Conservation (phyloP, 2,797 vertebrate species). For the Hippopotamyrus pictus region DNA sequence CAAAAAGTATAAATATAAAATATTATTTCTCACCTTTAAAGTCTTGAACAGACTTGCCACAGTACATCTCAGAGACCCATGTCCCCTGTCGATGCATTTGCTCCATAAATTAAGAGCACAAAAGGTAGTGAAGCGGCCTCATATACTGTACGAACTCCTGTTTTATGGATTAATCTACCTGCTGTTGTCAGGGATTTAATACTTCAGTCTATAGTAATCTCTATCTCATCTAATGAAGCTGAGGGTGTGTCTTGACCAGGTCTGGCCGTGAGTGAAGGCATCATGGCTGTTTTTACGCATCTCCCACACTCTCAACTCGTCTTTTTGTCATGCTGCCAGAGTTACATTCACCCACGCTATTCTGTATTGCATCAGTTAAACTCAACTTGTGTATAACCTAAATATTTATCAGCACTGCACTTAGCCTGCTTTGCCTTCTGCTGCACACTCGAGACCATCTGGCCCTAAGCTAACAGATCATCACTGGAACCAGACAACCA, state of each 20-base stretch:
- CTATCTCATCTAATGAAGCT: neutral
- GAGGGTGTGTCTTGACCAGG: neutral
- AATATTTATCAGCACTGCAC: neutral
- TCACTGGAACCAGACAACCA: neutral
- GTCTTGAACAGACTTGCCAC: neutral
- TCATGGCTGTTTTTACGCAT: neutral
- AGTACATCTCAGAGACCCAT: neutral
- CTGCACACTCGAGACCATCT: neutral
- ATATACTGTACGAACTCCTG: neutral
- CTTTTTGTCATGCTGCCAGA: neutral
- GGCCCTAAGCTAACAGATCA: slow-evolving; percentile 6
- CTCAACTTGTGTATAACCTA: neutral
- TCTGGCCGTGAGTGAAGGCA: neutral
- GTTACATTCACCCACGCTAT: neutral
- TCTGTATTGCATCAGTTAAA: neutral
- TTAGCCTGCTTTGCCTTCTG: neutral
- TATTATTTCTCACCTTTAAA: neutral
- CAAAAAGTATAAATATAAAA: neutral
- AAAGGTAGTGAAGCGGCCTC: neutral
- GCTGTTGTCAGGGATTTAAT: neutral
- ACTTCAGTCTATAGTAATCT: neutral
- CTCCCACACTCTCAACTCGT: neutral
- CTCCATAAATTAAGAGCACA: neutral
- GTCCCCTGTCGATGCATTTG: neutral
- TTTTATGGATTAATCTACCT: neutral